phyloP scores from a whole-genome alignment of 2,113 vertebrate species.

The Amphiprion ocellaris region DNA sequence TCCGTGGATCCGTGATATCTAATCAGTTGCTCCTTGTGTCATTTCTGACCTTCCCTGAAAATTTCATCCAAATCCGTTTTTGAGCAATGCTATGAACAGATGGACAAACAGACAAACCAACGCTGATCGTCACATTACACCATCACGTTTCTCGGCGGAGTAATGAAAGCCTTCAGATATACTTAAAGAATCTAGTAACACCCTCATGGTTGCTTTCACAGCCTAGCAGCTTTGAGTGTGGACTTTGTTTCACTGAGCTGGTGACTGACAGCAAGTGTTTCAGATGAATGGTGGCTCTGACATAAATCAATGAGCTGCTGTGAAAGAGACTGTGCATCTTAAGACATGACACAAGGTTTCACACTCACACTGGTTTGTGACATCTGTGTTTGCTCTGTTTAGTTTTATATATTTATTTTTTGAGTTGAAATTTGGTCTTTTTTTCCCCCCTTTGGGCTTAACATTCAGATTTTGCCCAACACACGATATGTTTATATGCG shows the following conservation, averaged over 20 bases:
- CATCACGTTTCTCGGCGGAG: too few relatives aligned
- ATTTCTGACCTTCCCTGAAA: too few relatives aligned
- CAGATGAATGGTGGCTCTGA: neutral
- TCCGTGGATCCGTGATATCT: too few relatives aligned
- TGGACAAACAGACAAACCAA: too few relatives aligned
- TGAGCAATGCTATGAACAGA: too few relatives aligned
- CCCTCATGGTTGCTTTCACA: conserved; percentile 1
- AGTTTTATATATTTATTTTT: neutral
- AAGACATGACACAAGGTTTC: neutral
- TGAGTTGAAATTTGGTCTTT: neutral
- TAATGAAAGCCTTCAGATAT: too few relatives aligned
- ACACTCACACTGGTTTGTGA: neutral
- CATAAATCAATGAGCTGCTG: conserved; percentile 15
- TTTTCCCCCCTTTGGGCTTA: neutral
- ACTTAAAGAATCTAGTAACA: neutral
- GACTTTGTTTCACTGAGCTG: conserved; percentile 11
- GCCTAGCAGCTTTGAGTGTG: neutral
- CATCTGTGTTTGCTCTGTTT: conserved; percentile 1
- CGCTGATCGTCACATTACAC: too few relatives aligned
- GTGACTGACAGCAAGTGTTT: conserved; percentile 48
- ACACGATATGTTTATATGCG: too few relatives aligned
- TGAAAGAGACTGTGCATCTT: neutral
- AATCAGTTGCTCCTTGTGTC: too few relatives aligned
- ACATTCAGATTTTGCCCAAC: neutral
- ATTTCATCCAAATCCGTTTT: too few relatives aligned